Base-by-base conservation (phyloP, 2,797 vertebrate species). In the Denticeps clupeoides region DNA sequence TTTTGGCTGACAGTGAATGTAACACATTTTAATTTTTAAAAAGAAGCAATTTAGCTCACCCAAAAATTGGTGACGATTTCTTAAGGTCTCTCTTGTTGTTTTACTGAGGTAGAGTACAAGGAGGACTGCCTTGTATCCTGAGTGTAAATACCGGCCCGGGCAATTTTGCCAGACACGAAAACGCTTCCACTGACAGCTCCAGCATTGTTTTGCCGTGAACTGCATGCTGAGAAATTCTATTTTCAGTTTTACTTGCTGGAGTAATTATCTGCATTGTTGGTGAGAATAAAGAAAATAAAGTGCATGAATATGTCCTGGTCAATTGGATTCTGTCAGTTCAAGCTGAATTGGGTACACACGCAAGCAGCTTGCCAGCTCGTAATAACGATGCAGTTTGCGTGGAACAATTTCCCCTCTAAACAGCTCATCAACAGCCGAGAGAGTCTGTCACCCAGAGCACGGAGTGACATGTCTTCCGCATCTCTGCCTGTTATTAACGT, bases 291-390 rank as follows among this genome's bases (percentile, higher is more conserved):
- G 82, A 84, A 83, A 85, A 85, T 84, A 85, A 82, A 87, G 82
- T 83, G 79, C 77, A 82, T 82, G 82, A 83, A 83, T 84, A 78
- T 82, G 79, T 83, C 81, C 76, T 80, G 82, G 84, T 86, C 84
- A 87, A 86, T 86, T 82, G 83, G 80, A 85, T 84, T 85, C 83
- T 87, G 83, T 85, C 84, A 86, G 82, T 85, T 84, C 76, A 78
- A 79, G 76, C 83, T 75, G 80, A 83, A 83, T 82, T 83, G 78
- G 79, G 78, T 77, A 82, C 81, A 83, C 80, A 84, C 77, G 73
- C 73, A 64, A 73, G 72, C 69, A 67, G 76, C 77, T 81, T 83
- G 83, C 82, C 82, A 83, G 82, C 73, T 79, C 70, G 75, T 82
- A 84, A 85, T 84, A 84, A 84, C 78, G 78, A 77, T 71, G 80